Base-by-base conservation (phyloP, 2,888 invertebrate genomes). In the Pteria penguin region DNA sequence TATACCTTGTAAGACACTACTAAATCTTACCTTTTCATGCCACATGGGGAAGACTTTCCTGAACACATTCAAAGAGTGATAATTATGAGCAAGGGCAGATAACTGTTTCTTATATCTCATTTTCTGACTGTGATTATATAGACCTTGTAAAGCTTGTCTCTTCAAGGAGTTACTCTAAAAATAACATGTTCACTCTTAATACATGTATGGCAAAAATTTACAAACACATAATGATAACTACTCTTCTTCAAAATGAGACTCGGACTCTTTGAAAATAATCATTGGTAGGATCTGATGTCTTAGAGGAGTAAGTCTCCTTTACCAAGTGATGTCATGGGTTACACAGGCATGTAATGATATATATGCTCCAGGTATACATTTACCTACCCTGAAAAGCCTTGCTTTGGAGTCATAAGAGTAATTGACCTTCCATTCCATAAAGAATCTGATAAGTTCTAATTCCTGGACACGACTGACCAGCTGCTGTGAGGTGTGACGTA, bases 11-110 rank as follows among this genome's bases (percentile, higher is more conserved):
- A n/a, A n/a, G n/a, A n/a, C 4, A 61, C 24, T 45, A 62, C 27
- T 32, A 18, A 70, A 18, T 69, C 78, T 36, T 54, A 87, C 88
- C 84, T 87, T 88, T 3, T 77, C 70, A 54, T 81, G 76, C 88
- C 88, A 88, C 24, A 80, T 45, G 8, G 87, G 87, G 74, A 88
- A 88, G 55, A 84, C 67, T 31, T 78, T 79, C 36, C 79, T 75
- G 70, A 83, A 84, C 1, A 84, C 82, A 3, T 78, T 76, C 58
- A 81, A 36, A 18, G 83, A 81, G 63, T 81, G 80, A 69, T 87
- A 85, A 22, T 73, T 72, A 2, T 72, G 61, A 18, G 87, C 86
- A 55, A 80, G 57, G 32, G 74, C 54, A 22, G 82, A 78, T 57
- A 83, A 65, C 67, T 83, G 60, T 63, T 80, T 84, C 78, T 84